Percentiles rank a stretch among this genome's conserved stretches.
phyloP scores from a whole-genome alignment of 2,113 vertebrate genomes.

The Proterorhinus semilunaris region DNA sequence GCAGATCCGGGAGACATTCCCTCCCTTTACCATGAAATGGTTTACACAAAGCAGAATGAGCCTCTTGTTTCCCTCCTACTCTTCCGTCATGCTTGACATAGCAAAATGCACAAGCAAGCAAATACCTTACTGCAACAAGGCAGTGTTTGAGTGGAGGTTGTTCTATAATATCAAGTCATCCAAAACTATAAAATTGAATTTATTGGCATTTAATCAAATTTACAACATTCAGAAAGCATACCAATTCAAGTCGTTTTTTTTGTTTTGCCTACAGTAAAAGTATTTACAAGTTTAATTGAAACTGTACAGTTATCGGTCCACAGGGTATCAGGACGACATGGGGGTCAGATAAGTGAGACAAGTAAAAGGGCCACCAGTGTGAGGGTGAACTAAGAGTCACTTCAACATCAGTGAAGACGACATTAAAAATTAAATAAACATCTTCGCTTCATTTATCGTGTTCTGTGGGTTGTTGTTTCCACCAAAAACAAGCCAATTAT shows the following conservation, averaged over 20 bases:
- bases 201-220: conserved; percentile 75
- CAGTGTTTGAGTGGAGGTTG: conserved; percentile 2
- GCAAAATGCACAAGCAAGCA: conserved; percentile 40
- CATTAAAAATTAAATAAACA: conserved; percentile 35
- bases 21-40: conserved; percentile 48
- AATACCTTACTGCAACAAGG: conserved; percentile 71
- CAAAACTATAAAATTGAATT: conserved; percentile 62
- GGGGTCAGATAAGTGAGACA: conserved; percentile 39
- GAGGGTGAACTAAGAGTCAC: conserved; percentile 39
- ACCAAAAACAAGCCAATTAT: conserved; percentile 43
- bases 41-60: conserved; percentile 62
- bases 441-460: conserved; percentile 76
- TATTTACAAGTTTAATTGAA: conserved; percentile 80
- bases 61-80: conserved; percentile 69
- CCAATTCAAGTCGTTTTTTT: conserved; percentile 67
- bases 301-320: conserved; percentile 75
- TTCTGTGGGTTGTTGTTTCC: conserved; percentile 37
- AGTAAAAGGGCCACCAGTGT: conserved; percentile 33
- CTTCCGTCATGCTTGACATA: conserved; percentile 67
- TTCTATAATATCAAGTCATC: background rate
- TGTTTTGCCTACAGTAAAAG: conserved; percentile 61
- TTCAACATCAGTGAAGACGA: conserved; percentile 74
- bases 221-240: conserved; percentile 68
- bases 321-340: conserved; percentile 36
- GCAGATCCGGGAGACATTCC: conserved; percentile 27